Conservation (phyloP, 2,888 invertebrate species). For the Scaptomyza cyrtandrae region DNA sequence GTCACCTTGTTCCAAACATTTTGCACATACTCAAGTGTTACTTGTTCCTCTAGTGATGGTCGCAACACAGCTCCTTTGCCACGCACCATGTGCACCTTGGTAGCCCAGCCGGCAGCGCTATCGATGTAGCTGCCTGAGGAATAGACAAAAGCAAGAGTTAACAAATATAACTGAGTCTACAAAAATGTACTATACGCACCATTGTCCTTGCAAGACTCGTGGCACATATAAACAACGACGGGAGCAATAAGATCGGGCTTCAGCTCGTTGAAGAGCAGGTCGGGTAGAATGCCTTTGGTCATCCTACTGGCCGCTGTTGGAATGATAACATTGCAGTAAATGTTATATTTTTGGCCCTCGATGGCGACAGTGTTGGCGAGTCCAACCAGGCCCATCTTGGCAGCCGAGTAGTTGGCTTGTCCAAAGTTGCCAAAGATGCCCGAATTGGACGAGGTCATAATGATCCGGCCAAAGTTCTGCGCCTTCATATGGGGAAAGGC, state of each 20-base stretch:
- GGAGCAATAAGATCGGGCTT: conserved; percentile 85
- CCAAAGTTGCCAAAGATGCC: conserved; percentile 98
- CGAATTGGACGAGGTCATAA: conserved; percentile 97
- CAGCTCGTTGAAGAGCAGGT: conserved; percentile 94
- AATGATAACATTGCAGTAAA: conserved; percentile 95
- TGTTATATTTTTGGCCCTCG: conserved; percentile 96
- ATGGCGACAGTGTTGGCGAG: conserved; percentile 95
- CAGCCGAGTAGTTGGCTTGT: conserved; percentile 96
- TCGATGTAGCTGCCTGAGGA: conserved; percentile 88
- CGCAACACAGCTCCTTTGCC: conserved; percentile 87
- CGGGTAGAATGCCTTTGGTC: conserved; percentile 96
- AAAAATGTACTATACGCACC: conserved; percentile 79
- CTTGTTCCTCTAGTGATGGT: conserved; percentile 86
- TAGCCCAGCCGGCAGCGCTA: conserved; percentile 93
- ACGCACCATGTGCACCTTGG: conserved; percentile 87
- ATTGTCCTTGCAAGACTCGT: conserved; percentile 94
- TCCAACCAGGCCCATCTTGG: conserved; percentile 96
- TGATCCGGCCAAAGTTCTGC: conserved; percentile 96
- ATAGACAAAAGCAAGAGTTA: neutral
- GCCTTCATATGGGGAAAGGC: conserved; percentile 98
- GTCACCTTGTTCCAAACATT: conserved; percentile 92
- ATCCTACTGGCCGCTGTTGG: conserved; percentile 97
- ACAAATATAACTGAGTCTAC: neutral
- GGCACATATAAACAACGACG: conserved; percentile 91
- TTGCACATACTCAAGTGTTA: conserved; percentile 92